These are phyloP conservation scores for Dryomyza anilis DNA, from an alignment of 2,888 invertebrate genomes.

Conservation along the genomic window DNA sequence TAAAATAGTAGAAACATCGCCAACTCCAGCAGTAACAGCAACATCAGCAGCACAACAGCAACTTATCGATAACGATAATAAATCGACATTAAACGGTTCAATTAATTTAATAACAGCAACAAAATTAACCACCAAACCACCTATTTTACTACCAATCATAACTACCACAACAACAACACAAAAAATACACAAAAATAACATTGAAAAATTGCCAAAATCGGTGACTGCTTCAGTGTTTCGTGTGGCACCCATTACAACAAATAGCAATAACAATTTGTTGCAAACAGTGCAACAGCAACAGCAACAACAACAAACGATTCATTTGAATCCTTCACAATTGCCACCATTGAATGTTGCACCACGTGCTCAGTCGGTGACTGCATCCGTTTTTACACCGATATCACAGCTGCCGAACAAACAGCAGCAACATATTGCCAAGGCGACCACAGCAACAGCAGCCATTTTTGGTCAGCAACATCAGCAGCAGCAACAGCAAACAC, in stretches of 20 bases:
- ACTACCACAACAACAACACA: constrained; percentile 16
- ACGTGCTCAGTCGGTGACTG: constrained; percentile 49
- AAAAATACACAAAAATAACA: constrained; percentile 21
- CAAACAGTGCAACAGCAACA: constrained; percentile 18
- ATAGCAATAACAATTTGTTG: constrained; percentile 18
- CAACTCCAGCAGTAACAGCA: constrained; percentile 31
- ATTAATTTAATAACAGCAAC: constrained; percentile 18
- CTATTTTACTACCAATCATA: constrained; percentile 1
- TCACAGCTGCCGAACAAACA: constrained; percentile 37
- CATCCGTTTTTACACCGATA: constrained; percentile 50
- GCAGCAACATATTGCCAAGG: constrained; percentile 33
- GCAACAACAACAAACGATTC: constrained; percentile 17
- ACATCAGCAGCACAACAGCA: constrained; percentile 20
- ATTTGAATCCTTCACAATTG: constrained; percentile 34
- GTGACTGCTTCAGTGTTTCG: constrained; percentile 59
- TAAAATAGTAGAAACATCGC: not conserved
- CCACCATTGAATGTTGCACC: constrained; percentile 40
- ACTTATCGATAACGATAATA: constrained; percentile 34
- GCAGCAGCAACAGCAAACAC: constrained; percentile 57
- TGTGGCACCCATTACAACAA: constrained; percentile 9
- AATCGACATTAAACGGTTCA: constrained; percentile 37
- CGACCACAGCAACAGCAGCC: constrained; percentile 34
- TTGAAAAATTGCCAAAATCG: constrained; percentile 52
- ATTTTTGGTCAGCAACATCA: constrained; percentile 39
- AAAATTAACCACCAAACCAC: not conserved